Percentiles rank a stretch among this genome's conserved stretches.
These are phyloP conservation scores for Oophaga sylvatica DNA, from an alignment of 2,797 vertebrate genomes.

Conservation along the genomic window DNA sequence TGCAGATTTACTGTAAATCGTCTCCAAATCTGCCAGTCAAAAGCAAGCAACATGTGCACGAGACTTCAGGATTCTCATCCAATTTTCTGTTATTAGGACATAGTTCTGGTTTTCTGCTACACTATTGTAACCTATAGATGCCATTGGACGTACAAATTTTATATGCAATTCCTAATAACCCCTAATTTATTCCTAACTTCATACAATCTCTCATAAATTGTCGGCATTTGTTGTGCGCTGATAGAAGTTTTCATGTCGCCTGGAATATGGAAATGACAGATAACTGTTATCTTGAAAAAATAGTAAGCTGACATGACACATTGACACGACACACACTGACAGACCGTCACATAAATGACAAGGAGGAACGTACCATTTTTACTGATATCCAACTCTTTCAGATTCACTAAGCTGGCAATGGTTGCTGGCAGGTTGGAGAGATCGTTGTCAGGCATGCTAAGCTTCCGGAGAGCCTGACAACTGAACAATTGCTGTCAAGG, in stretches of 20 bases:
- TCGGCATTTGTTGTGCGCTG: not conserved
- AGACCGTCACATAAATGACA: not conserved
- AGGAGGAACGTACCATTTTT: conserved; percentile 87
- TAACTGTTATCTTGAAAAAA: not conserved
- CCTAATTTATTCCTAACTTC: not conserved
- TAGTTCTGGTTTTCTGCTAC: too few relatives aligned
- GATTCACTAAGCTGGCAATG: conserved; percentile 96
- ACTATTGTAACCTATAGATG: not conserved
- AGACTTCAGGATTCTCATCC: too few relatives aligned
- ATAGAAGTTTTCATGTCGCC: not conserved
- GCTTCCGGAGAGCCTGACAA: conserved; percentile 96
- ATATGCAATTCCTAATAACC: too few relatives aligned
- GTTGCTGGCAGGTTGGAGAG: conserved; percentile 93
- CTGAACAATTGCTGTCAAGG: conserved; percentile 96
- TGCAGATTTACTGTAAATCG: too few relatives aligned
- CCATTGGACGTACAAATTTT: too few relatives aligned
- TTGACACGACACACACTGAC: conserved; percentile 5
- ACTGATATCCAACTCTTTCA: conserved; percentile 98
- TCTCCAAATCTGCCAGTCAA: too few relatives aligned
- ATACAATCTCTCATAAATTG: not conserved
- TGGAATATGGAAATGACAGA: not conserved
- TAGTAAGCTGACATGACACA: too few relatives aligned
- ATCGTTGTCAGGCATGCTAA: conserved; percentile 98
- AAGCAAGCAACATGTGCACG: too few relatives aligned
- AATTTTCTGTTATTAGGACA: too few relatives aligned